phyloP scores from a whole-genome alignment of 2,888 invertebrate species.

The Rhogogaster chlorosoma region DNA sequence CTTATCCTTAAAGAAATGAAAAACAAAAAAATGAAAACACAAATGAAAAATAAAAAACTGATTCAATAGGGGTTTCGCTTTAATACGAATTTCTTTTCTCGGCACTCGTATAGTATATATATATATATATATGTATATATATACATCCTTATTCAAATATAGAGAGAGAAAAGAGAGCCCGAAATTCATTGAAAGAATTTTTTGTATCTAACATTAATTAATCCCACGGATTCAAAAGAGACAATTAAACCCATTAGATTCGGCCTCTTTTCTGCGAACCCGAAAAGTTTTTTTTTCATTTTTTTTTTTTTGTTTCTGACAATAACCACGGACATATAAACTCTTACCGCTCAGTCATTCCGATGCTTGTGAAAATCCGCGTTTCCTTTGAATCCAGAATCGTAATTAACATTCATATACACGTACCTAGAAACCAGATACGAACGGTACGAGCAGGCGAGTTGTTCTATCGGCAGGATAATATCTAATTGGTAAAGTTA shows the following conservation, averaged over 20 bases:
- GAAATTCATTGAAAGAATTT: not conserved
- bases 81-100: not conserved
- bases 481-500: slow-evolving; percentile 24
- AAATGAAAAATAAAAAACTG: not conserved
- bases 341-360: not conserved
- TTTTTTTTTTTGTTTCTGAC: not conserved
- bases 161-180: not conserved
- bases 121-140: too few species aligned
- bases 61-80: not conserved
- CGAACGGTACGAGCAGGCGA: not conserved
- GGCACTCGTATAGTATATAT: too few species aligned
- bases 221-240: too few species aligned
- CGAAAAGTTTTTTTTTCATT: not conserved
- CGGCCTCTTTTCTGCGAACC: not conserved
- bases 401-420: not conserved
- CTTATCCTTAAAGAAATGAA: not conserved
- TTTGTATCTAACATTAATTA: too few species aligned
- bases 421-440: not conserved
- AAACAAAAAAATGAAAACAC: too few species aligned
- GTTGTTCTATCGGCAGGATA: not conserved
- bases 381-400: not conserved
- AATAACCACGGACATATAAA: not conserved
- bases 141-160: not conserved
- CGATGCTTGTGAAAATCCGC: not conserved
- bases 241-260: too few species aligned